Evolutionary conservation across 2,888 invertebrate genomes (phyloP), one percentile per base, ranked within the genome.

Genomic region (Acanthococcus lagerstroemiae): DNA sequence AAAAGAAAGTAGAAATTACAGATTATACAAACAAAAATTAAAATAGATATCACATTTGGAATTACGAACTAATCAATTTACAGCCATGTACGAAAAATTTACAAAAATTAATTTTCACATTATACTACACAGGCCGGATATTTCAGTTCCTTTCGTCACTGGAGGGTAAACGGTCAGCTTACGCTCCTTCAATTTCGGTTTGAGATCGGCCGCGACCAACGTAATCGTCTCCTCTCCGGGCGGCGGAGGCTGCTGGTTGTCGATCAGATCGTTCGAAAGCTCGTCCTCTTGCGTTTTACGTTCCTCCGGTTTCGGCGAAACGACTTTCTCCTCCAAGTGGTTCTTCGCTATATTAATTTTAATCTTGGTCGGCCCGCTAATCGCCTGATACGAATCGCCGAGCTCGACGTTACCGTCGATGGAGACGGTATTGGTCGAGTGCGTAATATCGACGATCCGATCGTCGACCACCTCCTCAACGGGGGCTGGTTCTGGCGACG

Each of bases 61-160:
- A 37, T n/a, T 9, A 37, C 37, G 12, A 15, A 37, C 12, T 37
- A 37, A 37, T 37, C 12, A n/a, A n/a, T 37, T 15, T n/a, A 37
- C 37, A 37, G 37, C 12, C n/a, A 15, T 15, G 37, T 37, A 37
- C 12, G 37, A 15, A 2, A 37, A 37, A 15, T 37, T 15, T n/a
- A 37, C 2, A 15, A n/a, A 37, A 37, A 37, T 2, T 37, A n/a
- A 37, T 24, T 15, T 52, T 82, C 80, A 90, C 90, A 90, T 90
- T 72, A 93, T 88, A 58, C 87, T 85, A 79, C 93, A 93, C 71
- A 93, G 79, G 27, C 89, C 92, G 0, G 92, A 91, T 21, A 90
- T 80, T 75, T 93, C 92, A 68, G 80, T 82, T 27, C 91, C 92
- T 74, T 83, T 86, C 67, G 80, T 79, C 50, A 87, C 81, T 0